A percentile compares a stretch with the other conserved stretches of the same genome.
Conservation (phyloP, 2,888 invertebrate genomes). For the Callyntrura guangdongensis region DNA sequence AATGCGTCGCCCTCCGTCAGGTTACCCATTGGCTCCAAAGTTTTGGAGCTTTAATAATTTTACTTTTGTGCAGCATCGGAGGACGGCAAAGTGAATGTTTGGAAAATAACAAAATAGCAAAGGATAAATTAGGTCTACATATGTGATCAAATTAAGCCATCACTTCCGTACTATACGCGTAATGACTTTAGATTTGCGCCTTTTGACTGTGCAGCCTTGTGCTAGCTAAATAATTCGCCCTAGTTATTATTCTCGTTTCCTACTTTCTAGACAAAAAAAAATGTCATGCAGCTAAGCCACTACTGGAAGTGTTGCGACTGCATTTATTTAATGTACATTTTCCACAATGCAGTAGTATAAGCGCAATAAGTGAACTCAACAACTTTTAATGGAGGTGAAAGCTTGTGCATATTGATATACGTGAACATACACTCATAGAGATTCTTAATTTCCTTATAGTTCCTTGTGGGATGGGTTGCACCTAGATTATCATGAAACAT, state of each 20-base stretch:
- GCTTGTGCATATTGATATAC: neutral
- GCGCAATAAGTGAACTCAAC: constrained; percentile 34
- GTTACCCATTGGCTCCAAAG: neutral
- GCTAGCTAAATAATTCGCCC: too few relatives aligned
- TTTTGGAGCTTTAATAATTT: neutral
- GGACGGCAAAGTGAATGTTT: neutral
- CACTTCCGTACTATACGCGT: constrained; percentile 40
- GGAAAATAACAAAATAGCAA: neutral
- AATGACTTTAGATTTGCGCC: neutral
- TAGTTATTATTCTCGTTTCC: too few relatives aligned
- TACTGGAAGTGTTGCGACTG: too few relatives aligned
- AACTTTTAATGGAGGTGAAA: constrained; percentile 31
- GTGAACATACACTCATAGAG: constrained; percentile 9
- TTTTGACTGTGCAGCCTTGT: constrained; percentile 30
- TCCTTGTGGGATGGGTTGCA: neutral
- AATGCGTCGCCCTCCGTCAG: too few relatives aligned
- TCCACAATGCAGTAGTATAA: too few relatives aligned
- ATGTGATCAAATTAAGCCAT: constrained; percentile 38
- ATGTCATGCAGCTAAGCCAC: too few relatives aligned
- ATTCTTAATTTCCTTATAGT: neutral
- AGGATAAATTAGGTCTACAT: constrained; percentile 6
- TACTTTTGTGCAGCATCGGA: neutral
- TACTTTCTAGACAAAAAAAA: too few relatives aligned
- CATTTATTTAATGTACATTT: too few relatives aligned
- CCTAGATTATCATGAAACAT: too few relatives aligned